Conservation (phyloP, 2,113 vertebrate species). For the Passer montanus region DNA sequence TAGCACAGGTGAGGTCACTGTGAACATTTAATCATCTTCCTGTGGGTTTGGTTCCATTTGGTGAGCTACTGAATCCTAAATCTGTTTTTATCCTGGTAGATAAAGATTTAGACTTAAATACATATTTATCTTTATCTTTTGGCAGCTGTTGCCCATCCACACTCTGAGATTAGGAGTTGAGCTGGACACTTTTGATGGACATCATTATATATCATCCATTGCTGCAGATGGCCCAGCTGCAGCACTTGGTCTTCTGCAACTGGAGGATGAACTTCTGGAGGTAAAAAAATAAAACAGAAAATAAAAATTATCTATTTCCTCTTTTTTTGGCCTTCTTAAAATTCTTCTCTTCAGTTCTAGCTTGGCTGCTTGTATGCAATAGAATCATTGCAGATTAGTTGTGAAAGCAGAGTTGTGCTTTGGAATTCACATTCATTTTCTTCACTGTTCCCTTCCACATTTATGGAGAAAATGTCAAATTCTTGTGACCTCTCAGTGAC, state of each 20-base stretch:
- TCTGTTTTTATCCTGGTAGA: not conserved
- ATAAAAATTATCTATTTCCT: not conserved
- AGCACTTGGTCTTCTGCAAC: conserved; percentile 79
- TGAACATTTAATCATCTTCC: not conserved
- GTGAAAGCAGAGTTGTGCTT: not conserved
- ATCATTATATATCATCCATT: conserved; percentile 95
- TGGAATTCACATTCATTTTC: not conserved
- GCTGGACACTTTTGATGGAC: conserved; percentile 93
- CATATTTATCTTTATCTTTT: not conserved
- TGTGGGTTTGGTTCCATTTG: not conserved
- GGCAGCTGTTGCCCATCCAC: conserved; percentile 90
- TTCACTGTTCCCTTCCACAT: not conserved
- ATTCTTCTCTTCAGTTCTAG: not conserved
- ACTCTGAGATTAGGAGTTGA: conserved; percentile 92
- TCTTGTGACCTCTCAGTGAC: not conserved
- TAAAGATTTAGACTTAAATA: not conserved
- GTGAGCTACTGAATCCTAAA: not conserved
- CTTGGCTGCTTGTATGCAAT: not conserved
- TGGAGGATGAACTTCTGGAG: conserved; percentile 96
- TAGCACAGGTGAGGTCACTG: not conserved
- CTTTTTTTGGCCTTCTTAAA: not conserved
- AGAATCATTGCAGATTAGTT: not conserved
- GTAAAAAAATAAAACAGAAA: conserved; percentile 64
- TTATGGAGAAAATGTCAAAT: not conserved
- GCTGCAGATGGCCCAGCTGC: conserved; percentile 85